Evolutionary conservation across 2,888 invertebrate species (phyloP).

Genomic region (Poecilobothrus nobilitatus): DNA sequence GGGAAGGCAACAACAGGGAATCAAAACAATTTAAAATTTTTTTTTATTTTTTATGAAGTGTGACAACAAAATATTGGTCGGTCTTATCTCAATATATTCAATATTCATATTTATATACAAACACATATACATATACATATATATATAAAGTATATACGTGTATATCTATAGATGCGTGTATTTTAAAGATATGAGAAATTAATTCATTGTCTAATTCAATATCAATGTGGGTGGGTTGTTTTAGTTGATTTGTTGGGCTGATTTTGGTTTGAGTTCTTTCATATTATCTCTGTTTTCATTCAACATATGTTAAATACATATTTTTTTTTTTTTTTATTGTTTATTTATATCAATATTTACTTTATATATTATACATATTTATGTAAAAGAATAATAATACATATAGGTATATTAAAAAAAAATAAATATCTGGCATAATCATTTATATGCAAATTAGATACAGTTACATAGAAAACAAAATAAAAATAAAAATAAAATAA

Average conservation of each 20-base stretch:
- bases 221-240: not conserved
- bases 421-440: not conserved
- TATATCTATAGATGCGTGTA: not conserved
- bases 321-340: not conserved
- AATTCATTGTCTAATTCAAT: not conserved
- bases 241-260: too few species aligned
- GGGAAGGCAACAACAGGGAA: too few species aligned
- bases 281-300: not conserved
- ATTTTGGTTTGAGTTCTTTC: too few species aligned
- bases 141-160: too few species aligned
- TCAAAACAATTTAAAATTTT: not conserved
- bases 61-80: not conserved
- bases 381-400: not conserved
- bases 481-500: not conserved
- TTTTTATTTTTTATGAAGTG: constrained; percentile 2
- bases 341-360: too few species aligned
- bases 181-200: not conserved
- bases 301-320: not conserved
- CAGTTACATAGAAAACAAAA: not conserved
- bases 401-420: not conserved
- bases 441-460: constrained; percentile 6
- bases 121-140: too few species aligned
- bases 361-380: not conserved
- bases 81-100: not conserved
- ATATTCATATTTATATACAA: too few species aligned